phyloP scores from a whole-genome alignment of 2,797 vertebrate species.

The Nyctalus aviator region DNA sequence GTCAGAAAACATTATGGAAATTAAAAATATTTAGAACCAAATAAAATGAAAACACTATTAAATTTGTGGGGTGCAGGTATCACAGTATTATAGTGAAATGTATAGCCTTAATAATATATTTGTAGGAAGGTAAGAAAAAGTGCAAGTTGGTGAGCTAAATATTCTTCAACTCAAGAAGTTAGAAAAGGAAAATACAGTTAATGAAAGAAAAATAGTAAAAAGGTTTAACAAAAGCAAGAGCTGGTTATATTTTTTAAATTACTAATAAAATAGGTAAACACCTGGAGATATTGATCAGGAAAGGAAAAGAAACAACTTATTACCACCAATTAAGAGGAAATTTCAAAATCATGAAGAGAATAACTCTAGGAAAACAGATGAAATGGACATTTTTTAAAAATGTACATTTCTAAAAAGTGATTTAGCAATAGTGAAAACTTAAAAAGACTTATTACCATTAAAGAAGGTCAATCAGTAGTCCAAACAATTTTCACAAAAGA shows the following conservation, averaged over 20 bases:
- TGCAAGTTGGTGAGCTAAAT: neutral
- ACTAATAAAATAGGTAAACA: neutral
- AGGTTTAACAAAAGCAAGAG: neutral
- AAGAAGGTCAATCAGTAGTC: conserved; percentile 15
- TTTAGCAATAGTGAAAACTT: conserved; percentile 21
- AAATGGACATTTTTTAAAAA: conserved; percentile 19
- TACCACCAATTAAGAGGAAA: neutral
- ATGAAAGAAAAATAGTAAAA: neutral
- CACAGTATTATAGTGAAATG: neutral
- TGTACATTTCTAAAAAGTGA: conserved; percentile 26
- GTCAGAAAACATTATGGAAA: neutral
- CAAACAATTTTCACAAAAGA: neutral
- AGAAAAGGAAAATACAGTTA: conserved; percentile 1
- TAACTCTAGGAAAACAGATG: neutral
- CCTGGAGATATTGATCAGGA: neutral
- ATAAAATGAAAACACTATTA: neutral
- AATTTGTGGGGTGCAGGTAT: neutral
- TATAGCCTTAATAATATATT: neutral
- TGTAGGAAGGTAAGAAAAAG: neutral
- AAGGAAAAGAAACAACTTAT: neutral
- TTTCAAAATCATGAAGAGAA: conserved; percentile 21
- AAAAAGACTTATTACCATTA: neutral
- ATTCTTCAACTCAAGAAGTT: conserved; percentile 12
- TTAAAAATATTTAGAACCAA: neutral
- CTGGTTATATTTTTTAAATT: neutral